A percentile compares a stretch with the other conserved stretches of the same genome.
Conservation (phyloP, 2,113 vertebrate genomes). For the Cariama cristata region DNA sequence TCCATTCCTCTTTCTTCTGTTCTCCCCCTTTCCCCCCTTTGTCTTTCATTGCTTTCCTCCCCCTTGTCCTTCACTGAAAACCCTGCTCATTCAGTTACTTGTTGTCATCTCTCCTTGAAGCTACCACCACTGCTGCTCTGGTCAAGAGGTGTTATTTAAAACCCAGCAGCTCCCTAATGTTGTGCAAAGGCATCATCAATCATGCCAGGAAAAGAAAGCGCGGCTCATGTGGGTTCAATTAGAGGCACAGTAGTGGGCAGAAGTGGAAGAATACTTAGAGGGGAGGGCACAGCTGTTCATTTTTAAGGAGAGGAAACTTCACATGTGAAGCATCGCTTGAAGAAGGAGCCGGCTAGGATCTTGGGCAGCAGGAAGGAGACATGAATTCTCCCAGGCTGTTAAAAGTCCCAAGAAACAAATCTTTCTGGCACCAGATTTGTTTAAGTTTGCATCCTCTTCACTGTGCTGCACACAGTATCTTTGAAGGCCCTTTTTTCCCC, state of each 20-base stretch:
- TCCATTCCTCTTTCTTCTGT: conserved; percentile 4
- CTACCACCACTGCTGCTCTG: conserved; percentile 68
- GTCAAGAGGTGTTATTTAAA: conserved; percentile 76
- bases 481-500: neutral
- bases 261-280: conserved; percentile 81
- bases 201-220: conserved; percentile 74
- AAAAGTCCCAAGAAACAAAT: conserved; percentile 49
- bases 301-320: conserved; percentile 83
- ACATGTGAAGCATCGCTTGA: conserved; percentile 72
- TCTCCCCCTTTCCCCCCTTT: conserved; percentile 26
- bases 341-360: conserved; percentile 53
- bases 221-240: conserved; percentile 82
- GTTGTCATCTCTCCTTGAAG: conserved; percentile 66
- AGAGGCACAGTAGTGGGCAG: conserved; percentile 80
- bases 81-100: conserved; percentile 14
- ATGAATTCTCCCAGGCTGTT: conserved; percentile 54
- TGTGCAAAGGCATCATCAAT: conserved; percentile 78
- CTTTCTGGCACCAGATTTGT: conserved; percentile 43
- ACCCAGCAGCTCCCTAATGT: conserved; percentile 73
- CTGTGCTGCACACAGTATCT: neutral
- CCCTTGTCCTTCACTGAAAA: conserved; percentile 57
- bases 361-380: conserved; percentile 64
- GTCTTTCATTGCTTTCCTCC: conserved; percentile 47
- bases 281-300: conserved; percentile 80
- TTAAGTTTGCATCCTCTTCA: conserved; percentile 42